Conservation (phyloP, 2,888 invertebrate species). For the Troides aeacus region DNA sequence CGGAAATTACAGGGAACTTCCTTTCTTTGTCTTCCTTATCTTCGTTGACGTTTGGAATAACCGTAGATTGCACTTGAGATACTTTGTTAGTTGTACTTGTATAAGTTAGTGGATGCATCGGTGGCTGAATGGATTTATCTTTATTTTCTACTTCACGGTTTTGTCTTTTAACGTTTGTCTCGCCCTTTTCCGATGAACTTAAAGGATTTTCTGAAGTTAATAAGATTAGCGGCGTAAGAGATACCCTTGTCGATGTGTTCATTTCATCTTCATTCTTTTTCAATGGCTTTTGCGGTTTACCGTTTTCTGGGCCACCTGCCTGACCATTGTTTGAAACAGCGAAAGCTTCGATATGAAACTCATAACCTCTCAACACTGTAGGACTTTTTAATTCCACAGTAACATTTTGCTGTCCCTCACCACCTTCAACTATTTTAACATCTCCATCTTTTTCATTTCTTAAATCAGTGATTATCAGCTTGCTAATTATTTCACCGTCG, state of each 20-base stretch:
- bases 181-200: constrained; percentile 4
- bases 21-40: constrained; percentile 2
- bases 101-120: not conserved
- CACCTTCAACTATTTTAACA: constrained; percentile 59
- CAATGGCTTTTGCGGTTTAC: not conserved
- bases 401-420: constrained; percentile 59
- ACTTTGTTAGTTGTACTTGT: constrained; percentile 29
- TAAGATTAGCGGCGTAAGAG: not conserved
- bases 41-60: not conserved
- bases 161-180: constrained; percentile 19
- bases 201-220: constrained; percentile 5
- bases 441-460: constrained; percentile 66
- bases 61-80: constrained; percentile 5
- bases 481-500: constrained; percentile 54
- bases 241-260: constrained; percentile 1
- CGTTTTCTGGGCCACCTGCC: constrained; percentile 4
- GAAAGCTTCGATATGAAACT: constrained; percentile 60
- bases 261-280: constrained; percentile 3
- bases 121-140: constrained; percentile 13
- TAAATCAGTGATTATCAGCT: constrained; percentile 55
- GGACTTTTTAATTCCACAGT: constrained; percentile 68
- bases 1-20: not conserved
- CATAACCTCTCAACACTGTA: constrained; percentile 60
- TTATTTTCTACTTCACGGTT: constrained; percentile 24
- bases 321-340: constrained; percentile 36